These are phyloP conservation scores for Orchesella flavescens DNA, from an alignment of 2,888 invertebrate genomes.

Conservation along the genomic window DNA sequence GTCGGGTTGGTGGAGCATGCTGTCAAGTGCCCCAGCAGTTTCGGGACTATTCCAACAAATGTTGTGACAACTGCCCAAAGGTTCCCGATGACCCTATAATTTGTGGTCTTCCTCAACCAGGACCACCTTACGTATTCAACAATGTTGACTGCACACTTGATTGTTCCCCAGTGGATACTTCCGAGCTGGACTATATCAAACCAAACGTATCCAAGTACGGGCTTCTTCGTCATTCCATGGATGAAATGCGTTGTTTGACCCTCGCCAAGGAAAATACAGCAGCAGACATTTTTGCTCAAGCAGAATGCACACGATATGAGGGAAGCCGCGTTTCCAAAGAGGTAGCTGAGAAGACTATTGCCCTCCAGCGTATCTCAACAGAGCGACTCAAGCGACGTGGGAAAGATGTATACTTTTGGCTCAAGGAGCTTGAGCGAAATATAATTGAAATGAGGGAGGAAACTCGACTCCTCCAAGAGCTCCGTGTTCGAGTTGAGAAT, in stretches of 20 bases:
- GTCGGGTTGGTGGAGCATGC: constrained; percentile 52
- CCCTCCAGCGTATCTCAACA: constrained; percentile 68
- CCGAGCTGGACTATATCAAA: constrained; percentile 70
- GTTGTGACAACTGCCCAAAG: constrained; percentile 69
- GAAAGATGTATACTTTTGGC: constrained; percentile 83
- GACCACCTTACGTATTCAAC: constrained; percentile 70
- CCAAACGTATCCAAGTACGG: constrained; percentile 70
- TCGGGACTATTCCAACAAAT: constrained; percentile 68
- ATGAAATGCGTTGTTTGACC: constrained; percentile 71
- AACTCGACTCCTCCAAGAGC: constrained; percentile 68
- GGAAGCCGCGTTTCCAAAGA: constrained; percentile 66
- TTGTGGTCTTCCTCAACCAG: constrained; percentile 63
- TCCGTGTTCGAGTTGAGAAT: constrained; percentile 70
- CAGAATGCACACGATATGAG: constrained; percentile 71
- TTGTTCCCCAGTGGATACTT: constrained; percentile 70
- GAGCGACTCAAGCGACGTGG: constrained; percentile 76
- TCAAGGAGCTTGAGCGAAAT: constrained; percentile 81
- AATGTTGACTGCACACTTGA: constrained; percentile 71
- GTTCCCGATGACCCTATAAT: constrained; percentile 52
- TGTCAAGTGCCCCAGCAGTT: constrained; percentile 70
- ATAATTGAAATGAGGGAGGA: constrained; percentile 70
- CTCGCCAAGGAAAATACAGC: constrained; percentile 69
- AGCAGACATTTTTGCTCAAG: constrained; percentile 69
- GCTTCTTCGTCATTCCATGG: constrained; percentile 70
- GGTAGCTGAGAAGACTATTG: constrained; percentile 67